Conservation (phyloP, 2,888 invertebrate species). For the Bimastos eiseni region DNA sequence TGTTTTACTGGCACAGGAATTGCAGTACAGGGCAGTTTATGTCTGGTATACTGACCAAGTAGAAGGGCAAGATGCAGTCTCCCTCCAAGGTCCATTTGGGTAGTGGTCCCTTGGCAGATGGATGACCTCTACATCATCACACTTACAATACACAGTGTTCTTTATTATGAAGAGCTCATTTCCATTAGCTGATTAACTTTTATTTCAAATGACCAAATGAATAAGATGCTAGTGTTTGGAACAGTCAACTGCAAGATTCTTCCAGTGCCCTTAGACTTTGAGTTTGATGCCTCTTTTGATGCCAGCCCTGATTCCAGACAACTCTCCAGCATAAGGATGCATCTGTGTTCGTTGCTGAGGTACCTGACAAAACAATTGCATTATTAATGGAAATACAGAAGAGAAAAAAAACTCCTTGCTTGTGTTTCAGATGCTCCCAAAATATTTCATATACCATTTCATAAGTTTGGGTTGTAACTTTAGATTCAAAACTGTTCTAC, state of each 20-base stretch:
- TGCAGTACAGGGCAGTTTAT: not conserved
- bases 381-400: not conserved
- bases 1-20: not conserved
- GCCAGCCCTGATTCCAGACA: slow-evolving; percentile 87
- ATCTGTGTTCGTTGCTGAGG: slow-evolving; percentile 81
- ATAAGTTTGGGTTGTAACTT: not conserved
- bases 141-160: too few species aligned
- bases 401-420: not conserved
- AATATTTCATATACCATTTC: not conserved
- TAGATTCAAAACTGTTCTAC: not conserved
- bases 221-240: not conserved
- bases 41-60: not conserved
- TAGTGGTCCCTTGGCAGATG: too few species aligned
- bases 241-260: not conserved
- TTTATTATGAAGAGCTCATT: not conserved
- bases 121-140: not conserved
- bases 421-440: not conserved
- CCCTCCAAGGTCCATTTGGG: not conserved
- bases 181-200: not conserved
- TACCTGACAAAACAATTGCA: slow-evolving; percentile 63
- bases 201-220: not conserved
- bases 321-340: slow-evolving; percentile 84
- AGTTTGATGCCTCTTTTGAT: slow-evolving; percentile 88
- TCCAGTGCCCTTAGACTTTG: slow-evolving; percentile 45
- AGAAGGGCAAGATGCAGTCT: not conserved